These are phyloP conservation scores for Idaea biselata DNA, from an alignment of 2,888 invertebrate species.

Conservation along the genomic window DNA sequence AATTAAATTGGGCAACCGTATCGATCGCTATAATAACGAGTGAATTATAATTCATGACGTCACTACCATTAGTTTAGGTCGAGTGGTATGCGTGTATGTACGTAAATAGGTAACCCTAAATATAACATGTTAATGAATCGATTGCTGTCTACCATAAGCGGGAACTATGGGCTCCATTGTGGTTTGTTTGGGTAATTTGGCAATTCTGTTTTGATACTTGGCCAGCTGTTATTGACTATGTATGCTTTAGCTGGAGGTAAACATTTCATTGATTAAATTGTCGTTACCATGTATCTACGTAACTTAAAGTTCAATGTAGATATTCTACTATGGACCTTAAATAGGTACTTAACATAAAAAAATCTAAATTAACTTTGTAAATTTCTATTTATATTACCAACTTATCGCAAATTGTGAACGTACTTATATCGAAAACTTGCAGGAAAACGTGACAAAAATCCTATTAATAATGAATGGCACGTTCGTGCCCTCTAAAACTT, in stretches of 20 bases:
- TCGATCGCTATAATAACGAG: slow-evolving; percentile 52
- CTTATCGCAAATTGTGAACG: background rate
- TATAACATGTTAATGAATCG: slow-evolving; percentile 48
- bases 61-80: slow-evolving; percentile 44
- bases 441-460: background rate
- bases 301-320: background rate
- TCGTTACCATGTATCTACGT: background rate
- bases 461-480: background rate
- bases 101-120: slow-evolving; percentile 47
- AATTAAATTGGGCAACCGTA: slow-evolving; percentile 45
- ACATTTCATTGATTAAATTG: slow-evolving; percentile 22
- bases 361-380: background rate
- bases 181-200: slow-evolving; percentile 40
- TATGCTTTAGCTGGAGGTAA: slow-evolving; percentile 27
- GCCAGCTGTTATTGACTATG: slow-evolving; percentile 17
- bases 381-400: background rate
- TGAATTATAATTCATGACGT: slow-evolving; percentile 62
- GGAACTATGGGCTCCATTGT: slow-evolving; percentile 36
- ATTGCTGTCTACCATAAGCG: slow-evolving; percentile 43
- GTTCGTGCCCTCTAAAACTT: background rate
- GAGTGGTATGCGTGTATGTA: slow-evolving; percentile 53
- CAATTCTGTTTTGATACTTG: slow-evolving; percentile 34
- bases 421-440: background rate
- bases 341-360: too few relatives aligned
- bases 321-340: too few relatives aligned